A percentile compares a stretch with the other conserved stretches of the same genome.
Conservation (phyloP, 2,888 invertebrate species). For the Lasius platythorax region DNA sequence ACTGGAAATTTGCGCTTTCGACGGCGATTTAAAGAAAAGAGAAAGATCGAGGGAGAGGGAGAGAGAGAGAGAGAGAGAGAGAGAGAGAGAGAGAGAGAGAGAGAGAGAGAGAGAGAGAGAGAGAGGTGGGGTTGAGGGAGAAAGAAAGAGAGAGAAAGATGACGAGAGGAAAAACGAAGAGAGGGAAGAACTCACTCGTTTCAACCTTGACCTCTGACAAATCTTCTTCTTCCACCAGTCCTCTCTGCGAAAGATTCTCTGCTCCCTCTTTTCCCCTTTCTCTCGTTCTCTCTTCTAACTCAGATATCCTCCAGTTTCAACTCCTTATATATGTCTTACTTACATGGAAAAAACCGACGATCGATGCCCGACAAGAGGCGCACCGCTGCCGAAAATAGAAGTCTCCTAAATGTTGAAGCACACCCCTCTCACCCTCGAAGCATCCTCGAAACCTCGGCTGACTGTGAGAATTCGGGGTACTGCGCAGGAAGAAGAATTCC, state of each 20-base stretch:
- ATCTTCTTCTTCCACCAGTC: conserved; percentile 39
- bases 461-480: conserved; percentile 10
- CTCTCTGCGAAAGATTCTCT: conserved; percentile 1
- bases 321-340: conserved; percentile 44
- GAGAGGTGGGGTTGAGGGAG: neutral
- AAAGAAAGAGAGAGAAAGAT: conserved; percentile 14
- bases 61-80: conserved; percentile 22
- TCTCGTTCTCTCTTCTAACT: conserved; percentile 27
- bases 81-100: too few species aligned
- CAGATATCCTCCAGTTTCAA: conserved; percentile 9
- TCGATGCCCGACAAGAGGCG: conserved; percentile 72
- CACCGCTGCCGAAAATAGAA: conserved; percentile 75
- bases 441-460: neutral
- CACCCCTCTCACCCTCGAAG: conserved; percentile 6
- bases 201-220: conserved; percentile 77
- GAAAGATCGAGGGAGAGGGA: neutral
- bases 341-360: conserved; percentile 68
- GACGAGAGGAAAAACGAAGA: conserved; percentile 47
- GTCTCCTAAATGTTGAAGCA: conserved; percentile 68
- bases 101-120: conserved; percentile 5
- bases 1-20: neutral
- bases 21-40: neutral
- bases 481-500: conserved; percentile 2
- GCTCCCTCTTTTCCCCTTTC: neutral
- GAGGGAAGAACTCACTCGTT: conserved; percentile 59